Evolutionary conservation across 2,113 vertebrate genomes (phyloP), one percentile per base, ranked within the genome.

Genomic region (Probosciger aterrimus): DNA sequence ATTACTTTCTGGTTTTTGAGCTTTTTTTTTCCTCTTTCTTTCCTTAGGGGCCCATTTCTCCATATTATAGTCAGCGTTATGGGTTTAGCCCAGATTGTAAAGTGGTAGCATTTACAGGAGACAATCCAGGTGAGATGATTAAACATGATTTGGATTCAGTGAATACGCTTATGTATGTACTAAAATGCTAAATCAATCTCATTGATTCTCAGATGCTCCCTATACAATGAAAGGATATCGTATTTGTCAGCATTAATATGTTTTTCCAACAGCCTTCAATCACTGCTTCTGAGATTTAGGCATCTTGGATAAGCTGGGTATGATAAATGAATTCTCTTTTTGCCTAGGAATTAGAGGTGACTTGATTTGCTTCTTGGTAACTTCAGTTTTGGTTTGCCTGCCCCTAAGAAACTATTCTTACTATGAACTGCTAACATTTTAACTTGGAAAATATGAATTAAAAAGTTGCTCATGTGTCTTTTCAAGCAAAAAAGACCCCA

Each of bases 101-200:
- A 79, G 98, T 99, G 86, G 98, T 99, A 79, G 98, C 99, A 12
- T 99, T 99, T 96, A 99, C 99, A 18, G 99, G 99, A 91, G 99
- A 99, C 97, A 99, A 99, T 93, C 99, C 99, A 96, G 99, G 99
- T 99, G 95, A 98, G 97, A 73, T 92, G 94, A 89, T 63, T 86
- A 84, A 75, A 93, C 68, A 63, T 67, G 8, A 59, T 59, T 81
- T 71, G 80, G 57, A 82, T 82, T 52, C 85, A 68, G 65, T 77
- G 88, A 79, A 74, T 94, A 69, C 64, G 55, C 62, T 75, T 89
- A 67, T 90, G 30, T 67, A 70, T 52, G 57, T 81, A 18, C 79
- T 86, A 60, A 92, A 88, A 50, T 68, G 53, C n/a, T 69, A 69
- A 90, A 82, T 94, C 78, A 37, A 9, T 86, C 69, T 87, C 7